Base-by-base conservation (phyloP, 2,797 vertebrate species). In the Sebastes diploproa region DNA sequence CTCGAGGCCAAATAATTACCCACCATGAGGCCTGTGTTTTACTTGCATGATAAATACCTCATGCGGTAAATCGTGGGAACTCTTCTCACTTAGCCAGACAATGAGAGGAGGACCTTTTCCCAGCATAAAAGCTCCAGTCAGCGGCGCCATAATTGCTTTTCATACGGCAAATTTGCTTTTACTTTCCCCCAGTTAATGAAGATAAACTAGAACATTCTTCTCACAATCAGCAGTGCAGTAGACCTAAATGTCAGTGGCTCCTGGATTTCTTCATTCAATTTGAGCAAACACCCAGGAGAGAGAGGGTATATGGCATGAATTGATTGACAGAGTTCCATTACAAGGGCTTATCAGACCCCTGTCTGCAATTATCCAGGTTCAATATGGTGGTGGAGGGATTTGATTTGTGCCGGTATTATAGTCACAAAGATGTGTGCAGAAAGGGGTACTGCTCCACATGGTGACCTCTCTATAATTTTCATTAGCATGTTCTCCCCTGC, bases 161-260 rank as follows among this genome's bases (percentile, higher is more conserved):
- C 96, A 97, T 96, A 98, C 96, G 94, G 95, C 96, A 98, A 98
- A 99, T 99, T 98, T 99, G 97, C 96, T 98, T 98, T 98, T 97
- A 97, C 96, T 97, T 97, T 97, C 90, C 95, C 92, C 85, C 93
- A 95, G 96, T 96, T 97, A 98, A 99, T 99, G 97, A 98, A 98
- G 98, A 97, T 97, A 98, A 97, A 97, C 95, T 95, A 93, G 96
- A 97, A 97, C 95, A 96, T 96, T 97, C 96, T 95, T 96, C 92
- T 88, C 94, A 96, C 92, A 97, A 95, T 96, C 94, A 94, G 97
- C 83, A 91, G 95, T 92, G 95, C 94, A 95, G 95, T 95, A 93
- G 94, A 89, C 94, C 96, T 95, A 97, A 97, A 97, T 97, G 96
- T 97, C 97, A 97, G 93, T 82, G 90, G 94, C 89, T 94, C 76